Conservation (phyloP, 2,797 vertebrate genomes). For the Neomorphus geoffroyi region DNA sequence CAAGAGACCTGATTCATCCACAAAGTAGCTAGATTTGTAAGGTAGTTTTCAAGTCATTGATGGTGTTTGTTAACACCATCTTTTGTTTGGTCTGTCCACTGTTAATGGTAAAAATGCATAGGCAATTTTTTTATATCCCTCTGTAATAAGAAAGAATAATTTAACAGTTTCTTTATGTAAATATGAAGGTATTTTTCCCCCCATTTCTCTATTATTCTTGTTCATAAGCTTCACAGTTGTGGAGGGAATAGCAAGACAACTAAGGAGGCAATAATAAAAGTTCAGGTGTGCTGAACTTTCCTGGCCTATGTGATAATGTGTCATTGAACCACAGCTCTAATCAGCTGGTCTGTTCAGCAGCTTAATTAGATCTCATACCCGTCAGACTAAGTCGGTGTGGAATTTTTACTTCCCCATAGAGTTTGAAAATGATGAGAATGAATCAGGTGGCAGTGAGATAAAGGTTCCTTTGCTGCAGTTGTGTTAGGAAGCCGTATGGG, state of each 20-base stretch:
- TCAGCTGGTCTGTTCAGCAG: background rate
- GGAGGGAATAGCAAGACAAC: background rate
- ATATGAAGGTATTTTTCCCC: background rate
- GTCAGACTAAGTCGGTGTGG: background rate
- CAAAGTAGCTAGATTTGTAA: background rate
- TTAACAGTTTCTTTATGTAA: background rate
- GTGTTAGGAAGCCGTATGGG: background rate
- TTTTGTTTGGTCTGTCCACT: background rate
- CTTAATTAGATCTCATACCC: constrained; percentile 29
- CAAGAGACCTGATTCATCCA: background rate
- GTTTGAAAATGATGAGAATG: background rate
- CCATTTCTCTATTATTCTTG: background rate
- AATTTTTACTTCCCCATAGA: background rate
- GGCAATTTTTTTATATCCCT: background rate
- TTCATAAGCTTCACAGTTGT: background rate
- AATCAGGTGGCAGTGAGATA: background rate
- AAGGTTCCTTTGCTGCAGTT: background rate
- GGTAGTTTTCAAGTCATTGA: background rate
- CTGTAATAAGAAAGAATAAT: background rate
- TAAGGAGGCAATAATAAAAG: background rate
- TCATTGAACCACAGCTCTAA: background rate
- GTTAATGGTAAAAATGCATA: background rate
- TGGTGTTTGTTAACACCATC: background rate
- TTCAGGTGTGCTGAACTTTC: constrained; percentile 7
- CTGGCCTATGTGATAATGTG: background rate